Conservation (phyloP, 2,113 vertebrate species). For the Cyphomyrus discorhynchus region DNA sequence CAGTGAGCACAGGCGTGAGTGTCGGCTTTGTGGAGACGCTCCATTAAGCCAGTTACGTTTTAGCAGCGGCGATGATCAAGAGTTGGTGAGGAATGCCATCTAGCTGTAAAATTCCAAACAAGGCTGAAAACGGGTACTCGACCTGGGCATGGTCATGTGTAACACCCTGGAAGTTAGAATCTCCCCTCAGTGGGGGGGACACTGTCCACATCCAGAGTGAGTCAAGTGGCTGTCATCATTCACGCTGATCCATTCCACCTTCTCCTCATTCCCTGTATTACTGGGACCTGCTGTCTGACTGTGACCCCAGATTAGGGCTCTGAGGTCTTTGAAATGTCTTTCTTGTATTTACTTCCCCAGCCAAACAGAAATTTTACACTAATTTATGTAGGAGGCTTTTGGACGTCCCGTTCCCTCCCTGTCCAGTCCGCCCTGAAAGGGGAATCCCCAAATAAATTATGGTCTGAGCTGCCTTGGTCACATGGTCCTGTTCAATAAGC, state of each 20-base stretch:
- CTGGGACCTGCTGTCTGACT: neutral
- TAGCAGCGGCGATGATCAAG: constrained; percentile 27
- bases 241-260: neutral
- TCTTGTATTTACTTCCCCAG: neutral
- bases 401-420: neutral
- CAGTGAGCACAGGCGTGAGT: neutral
- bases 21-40: neutral
- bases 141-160: neutral
- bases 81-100: constrained; percentile 65
- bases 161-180: neutral
- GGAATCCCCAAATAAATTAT: neutral
- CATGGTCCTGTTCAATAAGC: neutral
- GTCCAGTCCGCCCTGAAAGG: neutral
- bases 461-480: neutral
- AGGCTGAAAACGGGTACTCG: neutral
- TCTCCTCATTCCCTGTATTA: neutral
- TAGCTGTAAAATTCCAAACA: constrained; percentile 56
- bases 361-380: neutral
- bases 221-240: neutral
- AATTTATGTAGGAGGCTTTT: neutral
- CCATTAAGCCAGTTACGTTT: neutral
- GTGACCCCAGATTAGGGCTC: neutral
- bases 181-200: neutral
- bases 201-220: neutral
- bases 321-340: neutral